phyloP scores from a whole-genome alignment of 2,888 invertebrate species.

The Phoenoteleia sp. region DNA sequence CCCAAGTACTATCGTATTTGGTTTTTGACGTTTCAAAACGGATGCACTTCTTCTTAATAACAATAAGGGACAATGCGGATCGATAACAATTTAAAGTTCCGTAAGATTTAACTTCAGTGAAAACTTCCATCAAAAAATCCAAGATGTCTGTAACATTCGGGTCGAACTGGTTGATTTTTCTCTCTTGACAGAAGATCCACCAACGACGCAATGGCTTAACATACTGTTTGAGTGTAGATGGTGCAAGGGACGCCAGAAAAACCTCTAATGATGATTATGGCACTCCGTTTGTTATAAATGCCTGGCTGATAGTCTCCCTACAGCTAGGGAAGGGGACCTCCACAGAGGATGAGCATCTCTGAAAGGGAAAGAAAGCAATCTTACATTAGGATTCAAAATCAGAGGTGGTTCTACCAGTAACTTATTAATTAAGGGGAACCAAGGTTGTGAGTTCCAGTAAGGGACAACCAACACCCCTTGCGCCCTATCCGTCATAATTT shows the following conservation, averaged over 20 bases:
- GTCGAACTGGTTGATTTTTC: no score
- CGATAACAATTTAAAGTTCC: no score
- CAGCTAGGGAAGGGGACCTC: conserved; percentile 15
- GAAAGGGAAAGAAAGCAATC: conserved; percentile 73
- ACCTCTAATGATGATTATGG: conserved; percentile 87
- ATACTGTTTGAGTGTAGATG: no score
- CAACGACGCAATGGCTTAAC: no score
- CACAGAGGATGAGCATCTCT: conserved; percentile 51
- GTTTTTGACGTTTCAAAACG: no score
- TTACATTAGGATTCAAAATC: conserved; percentile 64
- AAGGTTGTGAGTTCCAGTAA: conserved; percentile 77
- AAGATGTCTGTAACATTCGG: no score
- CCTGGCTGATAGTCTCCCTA: neutral
- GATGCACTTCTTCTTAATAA: no score
- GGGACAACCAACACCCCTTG: conserved; percentile 78
- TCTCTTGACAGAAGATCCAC: no score
- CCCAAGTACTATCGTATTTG: no score
- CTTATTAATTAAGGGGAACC: conserved; percentile 76
- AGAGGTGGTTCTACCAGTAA: conserved; percentile 37
- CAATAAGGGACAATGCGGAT: no score
- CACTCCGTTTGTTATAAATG: conserved; percentile 84
- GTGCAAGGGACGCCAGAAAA: conserved; percentile 51
- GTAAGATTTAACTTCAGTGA: no score
- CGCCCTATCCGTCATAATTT: conserved; percentile 70
- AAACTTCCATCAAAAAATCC: no score